phyloP scores from a whole-genome alignment of 2,797 vertebrate genomes.

The Pseudomugil tenellus region DNA sequence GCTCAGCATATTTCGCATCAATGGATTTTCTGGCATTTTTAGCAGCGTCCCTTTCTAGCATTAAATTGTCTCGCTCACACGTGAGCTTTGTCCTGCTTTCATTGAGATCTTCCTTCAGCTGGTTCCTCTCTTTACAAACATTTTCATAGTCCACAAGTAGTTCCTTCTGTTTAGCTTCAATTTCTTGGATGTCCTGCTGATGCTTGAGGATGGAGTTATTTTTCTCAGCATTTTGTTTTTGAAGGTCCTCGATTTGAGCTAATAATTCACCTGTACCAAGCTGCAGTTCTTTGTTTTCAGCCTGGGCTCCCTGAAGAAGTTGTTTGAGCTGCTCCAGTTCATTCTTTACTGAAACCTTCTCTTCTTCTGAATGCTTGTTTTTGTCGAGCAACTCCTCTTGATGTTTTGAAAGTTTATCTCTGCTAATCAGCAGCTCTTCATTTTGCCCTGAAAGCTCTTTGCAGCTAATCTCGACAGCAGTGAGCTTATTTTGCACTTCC shows the following conservation, averaged over 20 bases:
- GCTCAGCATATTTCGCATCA: slow-evolving; percentile 72
- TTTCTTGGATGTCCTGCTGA: slow-evolving; percentile 71
- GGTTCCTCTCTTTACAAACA: slow-evolving; percentile 65
- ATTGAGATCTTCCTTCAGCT: slow-evolving; percentile 68
- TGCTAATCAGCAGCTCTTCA: slow-evolving; percentile 79
- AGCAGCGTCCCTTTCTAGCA: slow-evolving; percentile 70
- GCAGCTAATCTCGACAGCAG: slow-evolving; percentile 76
- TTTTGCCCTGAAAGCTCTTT: slow-evolving; percentile 79
- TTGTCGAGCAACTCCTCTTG: slow-evolving; percentile 79
- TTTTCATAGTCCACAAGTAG: slow-evolving; percentile 82
- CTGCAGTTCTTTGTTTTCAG: slow-evolving; percentile 78
- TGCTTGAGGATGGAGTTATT: slow-evolving; percentile 69
- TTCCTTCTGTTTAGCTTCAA: slow-evolving; percentile 70
- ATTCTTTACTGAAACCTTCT: slow-evolving; percentile 72
- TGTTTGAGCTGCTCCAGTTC: slow-evolving; percentile 76
- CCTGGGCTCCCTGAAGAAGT: slow-evolving; percentile 73
- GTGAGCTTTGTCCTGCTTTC: slow-evolving; percentile 65
- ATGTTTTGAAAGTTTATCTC: slow-evolving; percentile 73
- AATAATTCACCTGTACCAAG: slow-evolving; percentile 65
- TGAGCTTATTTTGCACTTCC: slow-evolving; percentile 80
- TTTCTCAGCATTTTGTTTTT: slow-evolving; percentile 67
- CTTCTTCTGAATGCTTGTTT: slow-evolving; percentile 71
- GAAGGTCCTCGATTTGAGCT: slow-evolving; percentile 78
- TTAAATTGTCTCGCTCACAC: slow-evolving; percentile 62
- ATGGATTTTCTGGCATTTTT: slow-evolving; percentile 72